These are phyloP conservation scores for Sphinx pinastri DNA, from an alignment of 2,888 invertebrate species.

Conservation along the genomic window DNA sequence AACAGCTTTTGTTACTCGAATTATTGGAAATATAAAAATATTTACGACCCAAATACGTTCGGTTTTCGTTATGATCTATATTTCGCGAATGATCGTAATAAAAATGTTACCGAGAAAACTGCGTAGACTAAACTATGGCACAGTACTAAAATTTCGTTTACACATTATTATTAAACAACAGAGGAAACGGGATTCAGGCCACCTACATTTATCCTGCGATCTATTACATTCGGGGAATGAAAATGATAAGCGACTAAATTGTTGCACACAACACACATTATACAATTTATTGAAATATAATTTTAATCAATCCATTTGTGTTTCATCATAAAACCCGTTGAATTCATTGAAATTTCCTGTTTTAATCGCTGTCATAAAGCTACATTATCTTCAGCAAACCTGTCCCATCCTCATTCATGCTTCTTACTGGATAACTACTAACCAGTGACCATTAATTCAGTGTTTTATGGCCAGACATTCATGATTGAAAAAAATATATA, in stretches of 20 bases:
- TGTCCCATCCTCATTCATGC: not conserved
- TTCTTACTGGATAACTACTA: not conserved
- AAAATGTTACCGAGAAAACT: not conserved
- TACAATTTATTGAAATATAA: too few species aligned
- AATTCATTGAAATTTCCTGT: too few species aligned
- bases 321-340: too few species aligned
- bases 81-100: not conserved
- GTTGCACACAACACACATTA: not conserved
- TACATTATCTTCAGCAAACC: not conserved
- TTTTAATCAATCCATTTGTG: too few species aligned
- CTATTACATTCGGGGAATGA: not conserved
- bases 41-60: not conserved
- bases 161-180: not conserved
- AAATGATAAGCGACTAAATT: not conserved
- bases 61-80: not conserved
- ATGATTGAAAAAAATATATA: not conserved
- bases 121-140: not conserved
- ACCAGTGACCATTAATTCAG: not conserved
- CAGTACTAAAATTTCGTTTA: slow-evolving; percentile 2
- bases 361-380: too few species aligned
- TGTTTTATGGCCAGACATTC: not conserved
- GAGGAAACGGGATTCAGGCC: not conserved
- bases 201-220: slow-evolving; percentile 1
- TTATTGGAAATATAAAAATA: slow-evolving; percentile 10
- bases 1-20: not conserved